Percentiles rank a stretch among this genome's conserved stretches.
phyloP scores from a whole-genome alignment of 2,797 vertebrate genomes.

The Tenualosa thibaudeaui region DNA sequence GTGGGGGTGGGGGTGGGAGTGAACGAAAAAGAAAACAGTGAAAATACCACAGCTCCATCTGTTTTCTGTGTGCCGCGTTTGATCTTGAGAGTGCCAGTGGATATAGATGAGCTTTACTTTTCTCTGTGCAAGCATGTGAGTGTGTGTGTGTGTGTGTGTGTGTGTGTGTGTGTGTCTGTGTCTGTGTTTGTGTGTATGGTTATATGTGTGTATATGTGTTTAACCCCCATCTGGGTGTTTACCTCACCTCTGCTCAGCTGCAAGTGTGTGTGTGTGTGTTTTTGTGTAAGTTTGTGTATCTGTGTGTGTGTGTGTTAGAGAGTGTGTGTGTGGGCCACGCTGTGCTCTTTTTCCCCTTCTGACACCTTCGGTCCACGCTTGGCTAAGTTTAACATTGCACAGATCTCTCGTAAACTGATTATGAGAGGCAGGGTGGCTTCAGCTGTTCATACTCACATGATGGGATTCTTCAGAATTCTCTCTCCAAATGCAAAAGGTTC shows the following conservation, averaged over 20 bases:
- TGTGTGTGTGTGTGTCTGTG: not conserved
- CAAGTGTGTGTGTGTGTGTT: conserved; percentile 38
- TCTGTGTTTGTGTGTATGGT: not conserved
- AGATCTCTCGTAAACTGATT: conserved; percentile 36
- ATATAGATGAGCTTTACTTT: conserved; percentile 48
- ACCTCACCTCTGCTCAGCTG: conserved; percentile 2
- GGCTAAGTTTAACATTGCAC: conserved; percentile 34
- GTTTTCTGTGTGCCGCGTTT: conserved; percentile 44
- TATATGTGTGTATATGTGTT: not conserved
- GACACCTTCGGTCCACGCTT: conserved; percentile 31
- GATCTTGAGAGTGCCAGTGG: conserved; percentile 37
- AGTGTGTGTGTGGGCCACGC: conserved; percentile 34
- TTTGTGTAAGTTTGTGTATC: conserved; percentile 4
- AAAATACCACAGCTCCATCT: conserved; percentile 48
- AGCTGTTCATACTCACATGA: not conserved
- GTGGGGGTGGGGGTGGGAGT: not conserved
- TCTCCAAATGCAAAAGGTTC: not conserved
- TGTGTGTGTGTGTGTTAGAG: not conserved
- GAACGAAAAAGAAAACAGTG: not conserved
- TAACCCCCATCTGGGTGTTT: conserved; percentile 24
- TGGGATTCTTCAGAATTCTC: not conserved
- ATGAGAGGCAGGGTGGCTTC: not conserved
- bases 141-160: conserved; percentile 1
- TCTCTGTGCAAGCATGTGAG: conserved; percentile 21
- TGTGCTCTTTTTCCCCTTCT: conserved; percentile 24